Percentiles rank a stretch among this genome's conserved stretches.
phyloP scores from a whole-genome alignment of 2,113 vertebrate species.

The Tyrannus savana region DNA sequence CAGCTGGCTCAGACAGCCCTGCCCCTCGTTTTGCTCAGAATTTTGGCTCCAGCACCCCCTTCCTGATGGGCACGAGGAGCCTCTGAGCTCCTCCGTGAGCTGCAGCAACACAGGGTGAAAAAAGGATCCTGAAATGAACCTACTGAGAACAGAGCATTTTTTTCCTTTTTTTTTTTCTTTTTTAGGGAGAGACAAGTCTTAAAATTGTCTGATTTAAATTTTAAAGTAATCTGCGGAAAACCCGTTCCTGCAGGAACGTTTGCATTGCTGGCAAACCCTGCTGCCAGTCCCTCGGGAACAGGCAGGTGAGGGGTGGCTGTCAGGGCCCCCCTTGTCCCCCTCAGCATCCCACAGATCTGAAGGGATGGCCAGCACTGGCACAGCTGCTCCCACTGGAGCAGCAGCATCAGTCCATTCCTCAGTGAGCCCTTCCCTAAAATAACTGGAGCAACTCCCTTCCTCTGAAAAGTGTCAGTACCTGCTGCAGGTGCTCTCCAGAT shows the following conservation, averaged over 20 bases:
- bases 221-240: neutral
- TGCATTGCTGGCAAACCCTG: neutral
- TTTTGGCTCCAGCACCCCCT: neutral
- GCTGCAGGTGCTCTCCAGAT: neutral
- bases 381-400: neutral
- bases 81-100: neutral
- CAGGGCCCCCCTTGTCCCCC: too few species aligned
- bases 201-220: neutral
- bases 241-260: accelerated
- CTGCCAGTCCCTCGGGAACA: neutral
- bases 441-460: too few species aligned
- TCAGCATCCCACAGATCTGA: neutral
- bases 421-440: neutral
- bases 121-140: neutral
- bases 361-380: neutral
- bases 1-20: neutral
- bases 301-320: neutral
- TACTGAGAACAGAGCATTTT: neutral
- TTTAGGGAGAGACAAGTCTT: neutral
- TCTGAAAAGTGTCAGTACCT: neutral
- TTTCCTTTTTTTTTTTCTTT: neutral
- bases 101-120: neutral
- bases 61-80: neutral
- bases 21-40: neutral
- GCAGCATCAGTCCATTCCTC: neutral